These are phyloP conservation scores for Drosophila saltans DNA, from an alignment of 1,140 invertebrate genomes.

Conservation along the genomic window DNA sequence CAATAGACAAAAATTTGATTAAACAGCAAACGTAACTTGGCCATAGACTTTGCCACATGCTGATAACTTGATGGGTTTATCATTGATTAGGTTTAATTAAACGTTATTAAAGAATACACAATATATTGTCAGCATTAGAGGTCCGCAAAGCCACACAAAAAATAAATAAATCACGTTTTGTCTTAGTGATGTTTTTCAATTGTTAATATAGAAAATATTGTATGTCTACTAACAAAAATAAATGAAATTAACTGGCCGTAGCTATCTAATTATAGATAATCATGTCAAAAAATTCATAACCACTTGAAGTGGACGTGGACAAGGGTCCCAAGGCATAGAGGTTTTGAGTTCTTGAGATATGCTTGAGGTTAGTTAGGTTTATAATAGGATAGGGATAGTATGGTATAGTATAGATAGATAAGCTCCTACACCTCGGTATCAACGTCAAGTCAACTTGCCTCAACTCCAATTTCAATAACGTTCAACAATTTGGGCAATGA, in stretches of 20 bases:
- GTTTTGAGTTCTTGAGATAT: background rate
- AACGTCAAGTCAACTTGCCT: background rate
- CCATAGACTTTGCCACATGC: conserved; percentile 55
- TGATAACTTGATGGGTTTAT: conserved; percentile 67
- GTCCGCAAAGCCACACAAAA: conserved; percentile 17
- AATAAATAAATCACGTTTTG: conserved; percentile 71
- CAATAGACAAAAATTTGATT: conserved; percentile 56
- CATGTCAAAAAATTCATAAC: conserved; percentile 57
- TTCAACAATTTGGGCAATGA: conserved; percentile 42
- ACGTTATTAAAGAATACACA: conserved; percentile 74
- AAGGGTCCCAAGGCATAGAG: conserved; percentile 28
- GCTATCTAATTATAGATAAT: conserved; percentile 62
- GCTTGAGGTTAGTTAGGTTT: background rate
- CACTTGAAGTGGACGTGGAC: conserved; percentile 46
- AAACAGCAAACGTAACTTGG: conserved; percentile 26
- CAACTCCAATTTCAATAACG: conserved; percentile 7
- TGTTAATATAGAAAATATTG: conserved; percentile 49
- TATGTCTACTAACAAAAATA: conserved; percentile 56
- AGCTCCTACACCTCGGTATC: background rate
- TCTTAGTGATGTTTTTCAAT: conserved; percentile 67
- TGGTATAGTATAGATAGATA: conserved; percentile 29
- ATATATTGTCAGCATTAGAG: conserved; percentile 62
- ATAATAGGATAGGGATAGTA: no score
- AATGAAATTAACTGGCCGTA: conserved; percentile 68
- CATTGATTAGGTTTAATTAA: conserved; percentile 80